These are phyloP conservation scores for Oryzias melastigma DNA, from an alignment of 2,113 vertebrate genomes.

Conservation along the genomic window DNA sequence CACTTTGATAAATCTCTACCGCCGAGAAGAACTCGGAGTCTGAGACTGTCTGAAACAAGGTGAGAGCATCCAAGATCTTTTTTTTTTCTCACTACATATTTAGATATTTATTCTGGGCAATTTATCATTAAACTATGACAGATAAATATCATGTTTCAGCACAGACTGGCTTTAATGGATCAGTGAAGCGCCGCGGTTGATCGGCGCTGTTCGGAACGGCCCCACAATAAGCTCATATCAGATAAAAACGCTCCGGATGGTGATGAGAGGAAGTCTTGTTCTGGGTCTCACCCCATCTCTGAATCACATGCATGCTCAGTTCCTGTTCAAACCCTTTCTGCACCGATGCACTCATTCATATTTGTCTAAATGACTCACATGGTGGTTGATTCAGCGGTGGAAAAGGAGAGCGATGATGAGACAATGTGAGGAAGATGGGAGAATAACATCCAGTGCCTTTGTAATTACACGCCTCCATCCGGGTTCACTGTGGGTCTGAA, in stretches of 20 bases:
- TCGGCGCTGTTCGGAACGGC: background rate
- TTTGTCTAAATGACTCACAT: constrained; percentile 6
- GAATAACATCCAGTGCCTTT: constrained; percentile 1
- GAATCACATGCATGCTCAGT: constrained; percentile 2
- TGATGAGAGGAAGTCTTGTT: constrained; percentile 12
- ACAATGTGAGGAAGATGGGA: background rate
- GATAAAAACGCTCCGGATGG: constrained; percentile 9
- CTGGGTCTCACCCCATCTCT: constrained; percentile 21
- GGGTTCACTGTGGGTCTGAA: constrained; percentile 10
- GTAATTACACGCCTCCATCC: constrained; percentile 29
- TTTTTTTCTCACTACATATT: no score
- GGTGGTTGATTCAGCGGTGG: constrained; percentile 4
- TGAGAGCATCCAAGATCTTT: no score
- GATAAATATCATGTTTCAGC: no score
- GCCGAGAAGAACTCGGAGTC: constrained; percentile 1
- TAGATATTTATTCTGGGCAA: no score
- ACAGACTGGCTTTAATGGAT: background rate
- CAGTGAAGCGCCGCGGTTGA: background rate
- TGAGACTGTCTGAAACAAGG: background rate
- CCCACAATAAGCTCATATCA: constrained; percentile 17
- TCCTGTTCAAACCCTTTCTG: constrained; percentile 20
- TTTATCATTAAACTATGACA: no score
- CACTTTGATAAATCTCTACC: constrained; percentile 23
- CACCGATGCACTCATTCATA: constrained; percentile 30
- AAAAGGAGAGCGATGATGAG: constrained; percentile 1